A percentile compares a stretch with the other conserved stretches of the same genome.
Conservation (phyloP, 1,140 invertebrate genomes). For the Rhysida immarginata region DNA sequence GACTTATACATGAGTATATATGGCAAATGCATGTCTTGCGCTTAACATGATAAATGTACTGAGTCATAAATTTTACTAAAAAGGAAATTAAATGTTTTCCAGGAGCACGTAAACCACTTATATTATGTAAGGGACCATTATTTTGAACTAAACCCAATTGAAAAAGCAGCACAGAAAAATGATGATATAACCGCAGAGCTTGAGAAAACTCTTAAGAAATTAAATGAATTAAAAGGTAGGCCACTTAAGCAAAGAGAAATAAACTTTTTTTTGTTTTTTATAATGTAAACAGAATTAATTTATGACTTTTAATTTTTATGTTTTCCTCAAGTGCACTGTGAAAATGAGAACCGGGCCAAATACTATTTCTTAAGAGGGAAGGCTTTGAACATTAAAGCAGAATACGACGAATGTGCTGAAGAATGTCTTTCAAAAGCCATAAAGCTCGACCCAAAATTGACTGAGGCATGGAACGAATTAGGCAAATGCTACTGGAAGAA, state of each 20-base stretch:
- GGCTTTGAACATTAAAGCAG: conserved; percentile 53
- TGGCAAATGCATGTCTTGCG: too few relatives aligned
- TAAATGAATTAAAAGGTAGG: conserved; percentile 51
- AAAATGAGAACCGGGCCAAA: conserved; percentile 34
- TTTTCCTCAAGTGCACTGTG: conserved; percentile 23
- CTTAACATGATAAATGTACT: too few relatives aligned
- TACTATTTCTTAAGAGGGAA: conserved; percentile 60
- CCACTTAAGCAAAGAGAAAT: neutral
- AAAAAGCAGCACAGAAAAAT: conserved; percentile 48
- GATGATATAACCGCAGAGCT: conserved; percentile 48
- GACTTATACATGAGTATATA: too few relatives aligned
- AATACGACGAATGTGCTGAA: conserved; percentile 50
- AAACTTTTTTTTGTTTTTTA: neutral
- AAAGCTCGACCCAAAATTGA: conserved; percentile 62
- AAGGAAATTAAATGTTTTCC: conserved; percentile 23
- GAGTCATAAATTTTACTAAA: too few relatives aligned
- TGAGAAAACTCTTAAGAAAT: conserved; percentile 41
- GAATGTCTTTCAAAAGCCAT: conserved; percentile 63
- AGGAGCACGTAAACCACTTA: conserved; percentile 47
- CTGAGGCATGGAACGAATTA: conserved; percentile 76
- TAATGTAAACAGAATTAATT: neutral
- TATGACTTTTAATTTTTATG: neutral
- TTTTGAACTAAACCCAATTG: conserved; percentile 54
- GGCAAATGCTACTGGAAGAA: conserved; percentile 84
- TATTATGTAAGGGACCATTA: conserved; percentile 59